phyloP scores from a whole-genome alignment of 2,797 vertebrate species.

The Heterohyrax brucei region DNA sequence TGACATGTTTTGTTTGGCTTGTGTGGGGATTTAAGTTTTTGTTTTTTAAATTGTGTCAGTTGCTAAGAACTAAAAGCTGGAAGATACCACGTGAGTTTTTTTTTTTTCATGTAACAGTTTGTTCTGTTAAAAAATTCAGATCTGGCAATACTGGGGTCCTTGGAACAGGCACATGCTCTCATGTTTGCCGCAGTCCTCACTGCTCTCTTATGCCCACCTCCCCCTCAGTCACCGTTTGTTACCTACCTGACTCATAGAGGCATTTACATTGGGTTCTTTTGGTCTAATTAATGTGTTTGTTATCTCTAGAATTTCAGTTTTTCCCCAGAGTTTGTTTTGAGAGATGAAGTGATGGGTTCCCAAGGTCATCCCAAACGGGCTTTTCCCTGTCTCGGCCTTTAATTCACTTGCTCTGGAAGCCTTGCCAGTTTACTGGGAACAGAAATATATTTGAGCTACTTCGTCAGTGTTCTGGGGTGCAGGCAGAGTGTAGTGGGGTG shows the following conservation, averaged over 20 bases:
- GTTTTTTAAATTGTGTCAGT: neutral
- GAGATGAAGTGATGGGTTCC: neutral
- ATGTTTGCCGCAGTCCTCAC: neutral
- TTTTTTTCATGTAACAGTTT: neutral
- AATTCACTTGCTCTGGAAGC: neutral
- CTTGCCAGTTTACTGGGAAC: neutral
- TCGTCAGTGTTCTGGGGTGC: neutral
- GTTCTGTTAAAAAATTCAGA: neutral
- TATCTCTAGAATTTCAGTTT: neutral
- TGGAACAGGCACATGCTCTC: neutral
- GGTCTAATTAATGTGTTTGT: neutral
- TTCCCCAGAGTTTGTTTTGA: neutral
- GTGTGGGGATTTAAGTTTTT: neutral
- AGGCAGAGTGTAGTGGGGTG: neutral
- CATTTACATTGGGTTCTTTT: neutral
- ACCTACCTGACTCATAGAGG: neutral
- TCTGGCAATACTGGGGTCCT: neutral
- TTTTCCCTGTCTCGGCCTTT: slow-evolving; percentile 31
- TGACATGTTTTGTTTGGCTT: neutral
- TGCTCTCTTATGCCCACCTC: neutral
- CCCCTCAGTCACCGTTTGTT: neutral
- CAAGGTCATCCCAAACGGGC: neutral
- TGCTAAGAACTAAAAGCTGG: slow-evolving; percentile 10
- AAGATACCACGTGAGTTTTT: neutral
- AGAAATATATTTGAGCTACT: neutral